Base-by-base conservation (phyloP, 1,140 invertebrate genomes). In the Ditylenchus dipsaci region DNA sequence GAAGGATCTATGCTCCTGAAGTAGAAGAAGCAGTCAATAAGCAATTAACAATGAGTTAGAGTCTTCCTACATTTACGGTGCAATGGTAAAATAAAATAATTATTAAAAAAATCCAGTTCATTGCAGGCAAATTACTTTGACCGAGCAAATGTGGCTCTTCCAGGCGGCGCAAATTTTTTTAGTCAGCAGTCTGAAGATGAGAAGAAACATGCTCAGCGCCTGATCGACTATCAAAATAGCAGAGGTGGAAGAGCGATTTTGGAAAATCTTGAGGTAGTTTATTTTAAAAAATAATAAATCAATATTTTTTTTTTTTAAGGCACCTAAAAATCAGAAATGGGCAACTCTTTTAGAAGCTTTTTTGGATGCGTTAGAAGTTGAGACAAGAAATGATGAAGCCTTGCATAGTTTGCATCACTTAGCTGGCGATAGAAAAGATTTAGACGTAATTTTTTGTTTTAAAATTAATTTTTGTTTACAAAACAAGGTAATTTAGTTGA, bases 1-100 rank as follows among this genome's bases (percentile, higher is more conserved):
- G 67, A 27, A 90, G 92, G 84, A 91, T 91, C 85, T 93, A 88
- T 82, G 86, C 89, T 68, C 80, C 86, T 45, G 90, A 90, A 67
- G 89, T 88, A 77, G 91, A 93, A 84, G 86, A 86, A 30, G 74
- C 56, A 5, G 86, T 93, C 38, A 93, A 93, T 82, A 88, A 88
- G 64, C 91, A 93, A 92, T 94, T 74, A 92, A 92, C 84, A 84
- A 91, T 86, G 91, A 94, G 84, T 83, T 94, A 1, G 88, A 89
- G 73, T 90, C 91, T 5, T 89, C 88, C 82, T 92, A 93, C 83
- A 87, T 87, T 27, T 93, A 93, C 84, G 83, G 91, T 80, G 88
- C 90, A n/a, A 90, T 93, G 90, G 87, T 75, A 11, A 38, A 5
- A 38, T 38, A 11, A 5, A 11, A 5, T 3, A 38, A 38, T 5